Evolutionary conservation across 2,113 vertebrate genomes (phyloP).

Genomic region (Ondatra zibethicus): DNA sequence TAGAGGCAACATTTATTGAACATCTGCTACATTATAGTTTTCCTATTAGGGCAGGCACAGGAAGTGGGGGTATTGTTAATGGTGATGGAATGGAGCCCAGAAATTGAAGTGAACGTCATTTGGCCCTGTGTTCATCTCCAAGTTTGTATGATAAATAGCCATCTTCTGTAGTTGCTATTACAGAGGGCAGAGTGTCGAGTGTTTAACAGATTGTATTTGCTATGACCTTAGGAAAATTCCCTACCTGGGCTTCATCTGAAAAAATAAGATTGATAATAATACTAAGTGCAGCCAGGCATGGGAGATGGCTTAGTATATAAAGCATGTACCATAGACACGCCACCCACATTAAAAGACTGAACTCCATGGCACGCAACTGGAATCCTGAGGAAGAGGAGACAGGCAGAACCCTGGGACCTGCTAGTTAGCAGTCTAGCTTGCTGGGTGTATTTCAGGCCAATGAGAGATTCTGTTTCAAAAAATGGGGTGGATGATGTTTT

Average conservation of each 20-base stretch:
- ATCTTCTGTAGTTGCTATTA: background rate
- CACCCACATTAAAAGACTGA: background rate
- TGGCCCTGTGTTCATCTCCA: background rate
- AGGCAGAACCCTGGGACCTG: background rate
- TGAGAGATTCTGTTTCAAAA: background rate
- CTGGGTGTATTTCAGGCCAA: too few relatives aligned
- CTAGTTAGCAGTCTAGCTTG: background rate
- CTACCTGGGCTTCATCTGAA: background rate
- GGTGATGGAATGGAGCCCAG: background rate
- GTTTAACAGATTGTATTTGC: constrained; percentile 22
- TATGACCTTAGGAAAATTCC: constrained; percentile 4
- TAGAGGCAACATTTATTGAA: background rate
- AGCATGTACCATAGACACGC: too few relatives aligned
- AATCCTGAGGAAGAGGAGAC: background rate
- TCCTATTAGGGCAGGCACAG: background rate
- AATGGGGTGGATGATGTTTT: background rate
- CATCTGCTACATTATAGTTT: background rate
- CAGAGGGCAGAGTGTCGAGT: background rate
- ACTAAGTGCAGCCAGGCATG: background rate
- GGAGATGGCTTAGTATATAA: too few relatives aligned
- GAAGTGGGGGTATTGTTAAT: background rate
- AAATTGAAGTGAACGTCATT: background rate
- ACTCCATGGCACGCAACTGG: background rate
- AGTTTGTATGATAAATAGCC: background rate
- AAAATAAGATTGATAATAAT: background rate